Evolutionary conservation across 2,113 vertebrate genomes (phyloP), one percentile per base, ranked within the genome.

Genomic region (Ceuthmochares aereus): DNA sequence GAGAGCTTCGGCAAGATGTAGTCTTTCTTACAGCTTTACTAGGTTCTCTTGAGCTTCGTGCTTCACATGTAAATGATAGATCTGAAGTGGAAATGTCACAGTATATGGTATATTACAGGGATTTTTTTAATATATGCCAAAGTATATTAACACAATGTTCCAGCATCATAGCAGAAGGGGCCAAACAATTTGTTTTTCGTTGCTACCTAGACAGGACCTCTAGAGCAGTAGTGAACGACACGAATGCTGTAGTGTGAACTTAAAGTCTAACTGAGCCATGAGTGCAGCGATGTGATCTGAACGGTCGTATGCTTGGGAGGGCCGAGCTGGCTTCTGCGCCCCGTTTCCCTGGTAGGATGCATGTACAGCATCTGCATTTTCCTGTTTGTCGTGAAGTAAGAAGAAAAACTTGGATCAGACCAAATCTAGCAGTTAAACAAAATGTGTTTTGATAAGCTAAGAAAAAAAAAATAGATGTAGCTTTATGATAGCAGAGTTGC

Each of bases 101-200:
- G 88, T 94, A 16, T 84, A 77, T 96, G 95, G 84, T 97, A 77
- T 96, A 95, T 96, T 96, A 95, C 90, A 96, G 74, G 96, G 91
- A 86, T 97, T 93, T 93, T 45, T 97, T 96, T 21, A 94, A 93
- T 96, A n/a, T 94, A 94, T 97, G 92, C 95, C 96, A 97, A 97
- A 97, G 95, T 96, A 72, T 96, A 96, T 85, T 81, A 93, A 75
- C 49, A 90, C 66, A 91, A 27, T 37, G 78, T 97, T 97, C 97
- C 93, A 86, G 60, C 77, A 25, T 64, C 87, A 47, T 95, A 75
- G 70, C 72, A 89, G 94, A 96, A 95, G 95, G 97, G 97, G 93
- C 92, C 92, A 96, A 91, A 94, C 90, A 21, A 79, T 89, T 95
- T 96, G 77, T 94, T 79, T 92, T 81, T 27, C 86, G 68, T 78